Evolutionary conservation across 2,797 vertebrate species (phyloP), one percentile per base, ranked within the genome.

Genomic region (Chelon labrosus): DNA sequence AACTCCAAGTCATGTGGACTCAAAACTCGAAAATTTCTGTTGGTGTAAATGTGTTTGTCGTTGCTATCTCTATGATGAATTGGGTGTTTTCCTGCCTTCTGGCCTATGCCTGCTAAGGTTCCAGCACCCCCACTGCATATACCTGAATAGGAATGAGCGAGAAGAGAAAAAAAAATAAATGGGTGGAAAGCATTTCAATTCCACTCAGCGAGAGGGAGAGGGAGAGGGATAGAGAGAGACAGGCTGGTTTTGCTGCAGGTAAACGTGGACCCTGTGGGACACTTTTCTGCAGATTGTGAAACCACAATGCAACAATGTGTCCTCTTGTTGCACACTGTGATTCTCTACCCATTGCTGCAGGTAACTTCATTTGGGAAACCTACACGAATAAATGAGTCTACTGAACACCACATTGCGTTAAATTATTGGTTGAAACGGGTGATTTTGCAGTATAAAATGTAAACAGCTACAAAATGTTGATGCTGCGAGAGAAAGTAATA

Each of bases 181-280:
- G 54, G 50, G 53, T 9, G 4, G 63, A 84, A 82, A 47, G 19
- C 49, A 70, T 80, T 80, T 73, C 37, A 65, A n/a, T 86, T 73
- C 71, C 72, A 68, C 49, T 69, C 25, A n/a, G 54, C 35, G 53
- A 19, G 27, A 66, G 39, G 1, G 7, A 41, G 39, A 13, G 12
- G 12, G 22, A 41, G 62, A 74, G 49, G 31, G 64, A 22, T 22
- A 66, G 37, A 76, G 51, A 42, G 54, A 73, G 5, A 51, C 67
- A 56, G 55, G 62, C 51, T 59, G 75, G 38, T 67, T 79, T 85
- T 80, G 75, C 87, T 90, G 89, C 85, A 84, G 84, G 79, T 91
- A 75, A 86, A 74, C 12, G 47, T 31, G 20, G 25, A 84, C 84
- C 66, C 79, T 74, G 82, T 83, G 75, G 73, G 78, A 88, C 68